Evolutionary conservation across 2,888 invertebrate genomes (phyloP).

Genomic region (Coronaproctus castanopsis): DNA sequence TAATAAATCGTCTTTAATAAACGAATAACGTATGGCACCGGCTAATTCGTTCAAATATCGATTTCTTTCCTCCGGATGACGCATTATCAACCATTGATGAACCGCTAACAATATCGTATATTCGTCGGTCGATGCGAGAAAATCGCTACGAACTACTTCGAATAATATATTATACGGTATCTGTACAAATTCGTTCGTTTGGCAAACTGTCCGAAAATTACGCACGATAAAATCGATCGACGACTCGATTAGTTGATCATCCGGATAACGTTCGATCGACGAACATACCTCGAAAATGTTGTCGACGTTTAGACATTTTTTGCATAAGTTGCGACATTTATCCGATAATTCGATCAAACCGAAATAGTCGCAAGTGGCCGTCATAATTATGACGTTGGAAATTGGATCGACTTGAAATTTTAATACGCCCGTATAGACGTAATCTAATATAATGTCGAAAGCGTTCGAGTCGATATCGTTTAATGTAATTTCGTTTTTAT

Average conservation of each 20-base stretch:
- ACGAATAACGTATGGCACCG: not conserved
- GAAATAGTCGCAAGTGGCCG: not conserved
- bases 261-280: not conserved
- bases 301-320: not conserved
- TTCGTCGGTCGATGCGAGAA: not conserved
- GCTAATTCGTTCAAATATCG: not conserved
- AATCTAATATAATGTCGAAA: not conserved
- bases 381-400: not conserved
- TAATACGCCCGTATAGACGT: not conserved
- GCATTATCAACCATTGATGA: not conserved
- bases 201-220: not conserved
- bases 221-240: not conserved
- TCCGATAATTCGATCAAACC: not conserved
- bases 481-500: not conserved
- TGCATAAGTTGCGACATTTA: not conserved
- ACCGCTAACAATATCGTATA: not conserved
- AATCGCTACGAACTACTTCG: not conserved
- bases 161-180: not conserved
- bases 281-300: not conserved
- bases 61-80: not conserved
- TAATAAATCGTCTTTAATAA: too few species aligned
- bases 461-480: not conserved
- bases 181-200: not conserved
- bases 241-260: not conserved
- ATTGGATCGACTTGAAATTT: not conserved